Evolutionary conservation across 2,113 vertebrate genomes (phyloP), one percentile per base, ranked within the genome.

Genomic region (Oryzias melastigma): DNA sequence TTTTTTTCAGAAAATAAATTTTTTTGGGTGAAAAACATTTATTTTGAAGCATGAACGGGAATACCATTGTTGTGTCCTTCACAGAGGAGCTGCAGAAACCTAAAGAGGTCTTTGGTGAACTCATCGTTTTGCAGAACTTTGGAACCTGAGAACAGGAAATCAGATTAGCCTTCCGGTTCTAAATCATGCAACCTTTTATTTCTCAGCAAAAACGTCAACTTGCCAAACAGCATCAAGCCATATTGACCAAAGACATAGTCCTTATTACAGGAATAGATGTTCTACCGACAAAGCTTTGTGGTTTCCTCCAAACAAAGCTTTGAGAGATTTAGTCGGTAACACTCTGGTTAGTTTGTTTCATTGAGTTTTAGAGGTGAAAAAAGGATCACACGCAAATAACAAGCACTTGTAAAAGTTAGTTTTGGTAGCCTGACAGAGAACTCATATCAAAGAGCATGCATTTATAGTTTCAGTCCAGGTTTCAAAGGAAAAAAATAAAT

Each of bases 111-210:
- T 72, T 93, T 91, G 45, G 97, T 99, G 86, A 98, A 98, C 88
- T 99, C 97, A 52, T 99, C 95, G 56, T 97, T 95, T 88, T 98
- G 97, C 73, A 99, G 93, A 41, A 99, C 96, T 78, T 98, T 99
- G 84, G 98, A 97, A 92, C 95, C 97, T 99, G 86, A 80, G 87
- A 87, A 93, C 55, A 89, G 61, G 65, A 91, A 80, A 91, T 62
- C 16, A 71, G 78, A 83, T 85, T 73, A 73, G 42, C 54, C 44
- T 67, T 75, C 81, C 3, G 62, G 47, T 14, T 13, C 35, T 16
- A 22, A 24, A 47, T 81, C 69, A 75, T 35, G 77, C 73, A 79
- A 64, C 45, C 74, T 48, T 58, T 27, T 22, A 59, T 53, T 27
- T 42, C 52, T 65, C 80, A 80, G 77, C 77, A 68, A 74, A 35